phyloP scores from a whole-genome alignment of 2,888 invertebrate genomes.

The Pogonocherus hispidulus region DNA sequence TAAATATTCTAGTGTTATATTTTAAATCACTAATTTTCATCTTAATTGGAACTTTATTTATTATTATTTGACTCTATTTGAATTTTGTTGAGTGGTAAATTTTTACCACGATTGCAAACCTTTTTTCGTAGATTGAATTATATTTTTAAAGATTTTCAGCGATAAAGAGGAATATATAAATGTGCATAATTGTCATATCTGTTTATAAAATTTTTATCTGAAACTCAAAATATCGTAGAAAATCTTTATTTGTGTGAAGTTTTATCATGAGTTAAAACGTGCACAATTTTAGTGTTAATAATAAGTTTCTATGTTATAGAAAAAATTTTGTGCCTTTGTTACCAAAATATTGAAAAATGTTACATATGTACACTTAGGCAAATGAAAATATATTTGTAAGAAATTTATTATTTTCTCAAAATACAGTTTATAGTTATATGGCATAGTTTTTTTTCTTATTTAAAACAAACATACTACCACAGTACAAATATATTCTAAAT shows the following conservation, averaged over 20 bases:
- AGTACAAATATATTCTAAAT: too few species aligned
- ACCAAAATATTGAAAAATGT: slow-evolving; percentile 57
- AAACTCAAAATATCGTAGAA: not conserved
- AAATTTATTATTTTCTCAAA: slow-evolving; percentile 62
- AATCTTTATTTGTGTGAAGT: not conserved
- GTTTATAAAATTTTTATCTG: not conserved
- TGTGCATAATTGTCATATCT: not conserved
- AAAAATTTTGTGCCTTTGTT: slow-evolving; percentile 63
- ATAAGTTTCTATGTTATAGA: slow-evolving; percentile 46
- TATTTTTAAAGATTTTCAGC: slow-evolving; percentile 10
- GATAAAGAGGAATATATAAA: too few species aligned
- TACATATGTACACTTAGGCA: slow-evolving; percentile 56
- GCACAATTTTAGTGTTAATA: slow-evolving; percentile 22
- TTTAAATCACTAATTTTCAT: slow-evolving; percentile 13
- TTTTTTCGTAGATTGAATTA: not conserved
- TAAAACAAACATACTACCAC: too few species aligned
- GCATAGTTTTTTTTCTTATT: not conserved
- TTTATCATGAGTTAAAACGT: slow-evolving; percentile 7
- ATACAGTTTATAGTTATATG: slow-evolving; percentile 57
- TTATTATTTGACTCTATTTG: not conserved
- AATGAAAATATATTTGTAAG: slow-evolving; percentile 61
- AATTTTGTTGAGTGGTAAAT: slow-evolving; percentile 2
- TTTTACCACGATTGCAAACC: not conserved
- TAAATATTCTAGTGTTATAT: slow-evolving; percentile 17
- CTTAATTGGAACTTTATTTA: slow-evolving; percentile 20